phyloP scores from a whole-genome alignment of 2,797 vertebrate species.

The Esox masquinongy region DNA sequence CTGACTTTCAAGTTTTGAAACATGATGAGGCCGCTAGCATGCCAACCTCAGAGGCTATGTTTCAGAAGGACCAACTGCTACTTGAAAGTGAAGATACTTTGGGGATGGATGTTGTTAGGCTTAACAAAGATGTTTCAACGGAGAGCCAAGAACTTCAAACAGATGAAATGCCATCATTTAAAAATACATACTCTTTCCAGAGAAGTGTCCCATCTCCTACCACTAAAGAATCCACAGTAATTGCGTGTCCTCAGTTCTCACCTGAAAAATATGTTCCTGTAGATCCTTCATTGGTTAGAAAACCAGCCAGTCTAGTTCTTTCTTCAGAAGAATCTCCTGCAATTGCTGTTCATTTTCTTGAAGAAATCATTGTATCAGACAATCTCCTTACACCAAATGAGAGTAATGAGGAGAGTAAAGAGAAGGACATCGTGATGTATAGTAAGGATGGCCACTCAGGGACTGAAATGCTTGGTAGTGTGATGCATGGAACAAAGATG shows the following conservation, averaged over 20 bases:
- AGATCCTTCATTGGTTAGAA: constrained; percentile 9
- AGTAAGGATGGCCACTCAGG: constrained; percentile 4
- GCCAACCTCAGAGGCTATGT: not conserved
- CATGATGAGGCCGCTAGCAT: not conserved
- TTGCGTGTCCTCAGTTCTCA: not conserved
- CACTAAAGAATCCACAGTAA: too few species aligned
- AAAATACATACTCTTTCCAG: not conserved
- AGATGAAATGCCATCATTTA: not conserved
- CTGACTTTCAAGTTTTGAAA: not conserved
- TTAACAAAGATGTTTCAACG: not conserved
- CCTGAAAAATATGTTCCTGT: not conserved
- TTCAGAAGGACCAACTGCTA: not conserved
- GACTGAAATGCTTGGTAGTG: constrained; percentile 10
- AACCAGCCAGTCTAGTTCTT: not conserved
- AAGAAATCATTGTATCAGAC: not conserved
- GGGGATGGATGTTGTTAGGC: not conserved
- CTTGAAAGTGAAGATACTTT: not conserved
- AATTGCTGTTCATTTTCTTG: not conserved
- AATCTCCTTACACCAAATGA: constrained; percentile 4
- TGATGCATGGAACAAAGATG: constrained; percentile 13
- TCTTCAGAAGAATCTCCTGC: not conserved
- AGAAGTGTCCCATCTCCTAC: not conserved
- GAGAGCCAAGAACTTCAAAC: not conserved
- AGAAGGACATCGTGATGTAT: not conserved
- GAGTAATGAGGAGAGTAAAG: not conserved